Evolutionary conservation across 2,888 invertebrate genomes (phyloP).

Genomic region (Morpho deidamia): DNA sequence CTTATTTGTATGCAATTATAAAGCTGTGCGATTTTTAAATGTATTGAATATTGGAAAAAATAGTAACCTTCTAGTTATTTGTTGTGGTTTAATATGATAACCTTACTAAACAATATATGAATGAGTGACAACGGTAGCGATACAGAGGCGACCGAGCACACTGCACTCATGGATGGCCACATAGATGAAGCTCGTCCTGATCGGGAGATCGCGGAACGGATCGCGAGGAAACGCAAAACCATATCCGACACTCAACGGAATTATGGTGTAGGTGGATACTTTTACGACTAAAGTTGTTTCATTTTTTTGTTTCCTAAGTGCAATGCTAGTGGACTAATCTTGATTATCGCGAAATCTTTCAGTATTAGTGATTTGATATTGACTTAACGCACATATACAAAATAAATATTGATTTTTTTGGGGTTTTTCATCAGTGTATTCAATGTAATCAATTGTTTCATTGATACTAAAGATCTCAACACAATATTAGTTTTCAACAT

Average conservation of each 20-base stretch:
- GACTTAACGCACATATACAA: too few relatives aligned
- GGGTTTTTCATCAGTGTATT: too few relatives aligned
- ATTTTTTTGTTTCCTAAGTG: background rate
- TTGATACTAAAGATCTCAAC: too few relatives aligned
- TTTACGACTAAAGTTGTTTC: background rate
- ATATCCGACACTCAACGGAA: slow-evolving; percentile 70
- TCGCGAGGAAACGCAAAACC: slow-evolving; percentile 75
- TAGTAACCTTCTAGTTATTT: background rate
- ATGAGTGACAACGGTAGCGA: slow-evolving; percentile 69
- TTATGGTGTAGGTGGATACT: slow-evolving; percentile 70
- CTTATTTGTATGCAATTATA: too few relatives aligned
- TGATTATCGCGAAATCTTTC: background rate
- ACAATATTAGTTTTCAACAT: too few relatives aligned
- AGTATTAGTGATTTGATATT: too few relatives aligned
- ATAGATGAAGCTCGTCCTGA: slow-evolving; percentile 81
- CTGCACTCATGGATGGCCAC: slow-evolving; percentile 92
- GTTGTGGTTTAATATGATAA: slow-evolving; percentile 14
- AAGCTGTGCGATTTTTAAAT: too few relatives aligned
- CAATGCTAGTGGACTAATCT: slow-evolving; percentile 16
- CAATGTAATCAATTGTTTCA: too few relatives aligned
- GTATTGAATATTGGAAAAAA: too few relatives aligned
- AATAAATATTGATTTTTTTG: too few relatives aligned
- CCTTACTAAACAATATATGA: slow-evolving; percentile 40
- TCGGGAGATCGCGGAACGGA: slow-evolving; percentile 73
- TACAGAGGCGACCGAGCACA: slow-evolving; percentile 82